Evolutionary conservation across 2,888 invertebrate genomes (phyloP).

Genomic region (Xylota sylvarum): DNA sequence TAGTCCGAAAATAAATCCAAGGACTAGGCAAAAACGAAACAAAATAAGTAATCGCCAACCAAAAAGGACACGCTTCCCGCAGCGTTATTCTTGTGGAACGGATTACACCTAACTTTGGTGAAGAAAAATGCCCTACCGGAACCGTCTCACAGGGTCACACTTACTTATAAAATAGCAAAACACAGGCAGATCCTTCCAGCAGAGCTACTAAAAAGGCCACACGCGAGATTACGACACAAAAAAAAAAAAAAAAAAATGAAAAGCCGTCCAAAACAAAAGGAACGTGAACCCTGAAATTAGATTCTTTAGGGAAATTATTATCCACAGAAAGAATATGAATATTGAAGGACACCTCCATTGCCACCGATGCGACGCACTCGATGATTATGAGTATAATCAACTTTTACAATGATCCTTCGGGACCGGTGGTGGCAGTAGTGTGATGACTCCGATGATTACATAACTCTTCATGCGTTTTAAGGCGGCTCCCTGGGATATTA

Average conservation of each 20-base stretch:
- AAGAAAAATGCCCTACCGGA: background rate
- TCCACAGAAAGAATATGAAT: constrained; percentile 39
- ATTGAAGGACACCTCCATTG: constrained; percentile 22
- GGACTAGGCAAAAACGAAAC: constrained; percentile 13
- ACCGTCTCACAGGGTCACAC: background rate
- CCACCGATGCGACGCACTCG: background rate
- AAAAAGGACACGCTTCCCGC: background rate
- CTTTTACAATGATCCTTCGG: constrained; percentile 29
- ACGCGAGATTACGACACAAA: constrained; percentile 13
- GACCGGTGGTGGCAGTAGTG: background rate
- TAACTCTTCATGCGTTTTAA: constrained; percentile 36
- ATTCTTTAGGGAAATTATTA: constrained; percentile 26
- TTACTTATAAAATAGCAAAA: background rate
- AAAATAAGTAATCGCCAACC: constrained; percentile 4
- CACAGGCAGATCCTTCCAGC: background rate
- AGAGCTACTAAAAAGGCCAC: constrained; percentile 3
- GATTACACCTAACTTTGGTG: background rate
- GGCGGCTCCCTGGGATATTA: constrained; percentile 34
- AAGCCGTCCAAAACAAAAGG: constrained; percentile 1
- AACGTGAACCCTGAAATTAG: constrained; percentile 40
- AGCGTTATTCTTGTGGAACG: constrained; percentile 1
- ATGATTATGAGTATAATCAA: constrained; percentile 30
- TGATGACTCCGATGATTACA: constrained; percentile 4
- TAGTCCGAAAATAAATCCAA: constrained; percentile 19
- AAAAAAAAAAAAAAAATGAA: background rate